Evolutionary conservation across 2,113 vertebrate genomes (phyloP).

Genomic region (Coracopsis vasa): DNA sequence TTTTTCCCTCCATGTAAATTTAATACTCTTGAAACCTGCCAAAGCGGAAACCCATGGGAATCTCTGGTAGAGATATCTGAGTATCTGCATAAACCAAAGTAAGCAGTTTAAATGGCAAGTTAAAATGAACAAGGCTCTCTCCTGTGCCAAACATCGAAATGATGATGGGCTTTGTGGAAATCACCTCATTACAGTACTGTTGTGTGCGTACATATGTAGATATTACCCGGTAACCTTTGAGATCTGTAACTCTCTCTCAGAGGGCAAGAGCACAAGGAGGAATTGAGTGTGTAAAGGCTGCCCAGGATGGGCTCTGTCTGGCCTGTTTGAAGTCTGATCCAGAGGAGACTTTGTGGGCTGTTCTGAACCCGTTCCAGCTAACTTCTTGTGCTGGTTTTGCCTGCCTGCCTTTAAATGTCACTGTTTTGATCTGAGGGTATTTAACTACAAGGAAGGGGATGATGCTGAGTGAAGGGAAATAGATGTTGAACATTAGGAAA

Average conservation of each 20-base stretch:
- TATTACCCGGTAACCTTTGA: not conserved
- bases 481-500: not conserved
- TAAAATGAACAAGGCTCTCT: not conserved
- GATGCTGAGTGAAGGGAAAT: not conserved
- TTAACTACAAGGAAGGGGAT: not conserved
- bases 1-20: not conserved
- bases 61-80: not conserved
- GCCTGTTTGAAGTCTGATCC: not conserved
- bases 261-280: not conserved
- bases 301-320: not conserved
- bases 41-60: conserved; percentile 7
- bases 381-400: not conserved
- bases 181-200: not conserved
- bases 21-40: not conserved
- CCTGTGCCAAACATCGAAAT: not conserved
- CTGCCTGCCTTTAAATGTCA: not conserved
- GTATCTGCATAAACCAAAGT: not conserved
- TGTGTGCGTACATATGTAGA: not conserved
- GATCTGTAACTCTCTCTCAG: not conserved
- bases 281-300: not conserved
- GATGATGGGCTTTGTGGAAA: not conserved
- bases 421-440: not conserved
- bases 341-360: not conserved
- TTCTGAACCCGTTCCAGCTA: not conserved
- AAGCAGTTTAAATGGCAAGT: not conserved